A percentile compares a stretch with the other conserved stretches of the same genome.
phyloP scores from a whole-genome alignment of 2,888 invertebrate genomes.

The Lasioglossum oenotherae region DNA sequence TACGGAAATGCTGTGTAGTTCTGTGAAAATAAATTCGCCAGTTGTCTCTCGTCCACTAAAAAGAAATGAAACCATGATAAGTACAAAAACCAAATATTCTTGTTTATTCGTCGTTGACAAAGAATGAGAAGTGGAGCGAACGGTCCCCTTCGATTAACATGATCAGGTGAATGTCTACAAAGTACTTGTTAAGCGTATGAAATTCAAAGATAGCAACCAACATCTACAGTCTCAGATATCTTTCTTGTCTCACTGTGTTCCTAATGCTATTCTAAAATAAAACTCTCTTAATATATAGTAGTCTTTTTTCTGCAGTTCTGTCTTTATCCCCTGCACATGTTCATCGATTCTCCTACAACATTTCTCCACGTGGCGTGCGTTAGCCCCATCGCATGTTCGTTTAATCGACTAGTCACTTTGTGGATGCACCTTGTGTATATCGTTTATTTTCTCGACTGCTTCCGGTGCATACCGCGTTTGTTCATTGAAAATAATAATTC shows the following conservation, averaged over 20 bases:
- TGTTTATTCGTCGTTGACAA: neutral
- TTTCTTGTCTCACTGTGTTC: neutral
- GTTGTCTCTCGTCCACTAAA: neutral
- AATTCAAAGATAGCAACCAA: constrained; percentile 5
- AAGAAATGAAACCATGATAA: neutral
- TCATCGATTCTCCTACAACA: neutral
- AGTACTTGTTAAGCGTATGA: constrained; percentile 31
- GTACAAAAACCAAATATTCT: neutral
- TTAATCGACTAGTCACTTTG: constrained; percentile 80
- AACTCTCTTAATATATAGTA: neutral
- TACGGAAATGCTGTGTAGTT: neutral
- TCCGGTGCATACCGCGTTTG: constrained; percentile 11
- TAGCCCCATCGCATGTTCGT: constrained; percentile 19
- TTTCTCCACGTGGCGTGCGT: neutral
- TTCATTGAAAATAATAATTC: constrained; percentile 1
- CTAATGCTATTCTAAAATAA: constrained; percentile 16
- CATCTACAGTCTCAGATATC: constrained; percentile 15
- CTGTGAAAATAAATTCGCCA: neutral
- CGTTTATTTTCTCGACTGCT: constrained; percentile 15
- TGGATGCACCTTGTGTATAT: constrained; percentile 50
- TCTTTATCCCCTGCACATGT: neutral
- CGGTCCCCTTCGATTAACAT: constrained; percentile 15
- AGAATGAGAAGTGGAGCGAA: neutral
- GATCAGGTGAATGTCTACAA: constrained; percentile 16
- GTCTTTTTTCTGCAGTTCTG: neutral